Evolutionary conservation across 2,797 vertebrate genomes (phyloP).

Genomic region (Chlorospingus flavigularis): DNA sequence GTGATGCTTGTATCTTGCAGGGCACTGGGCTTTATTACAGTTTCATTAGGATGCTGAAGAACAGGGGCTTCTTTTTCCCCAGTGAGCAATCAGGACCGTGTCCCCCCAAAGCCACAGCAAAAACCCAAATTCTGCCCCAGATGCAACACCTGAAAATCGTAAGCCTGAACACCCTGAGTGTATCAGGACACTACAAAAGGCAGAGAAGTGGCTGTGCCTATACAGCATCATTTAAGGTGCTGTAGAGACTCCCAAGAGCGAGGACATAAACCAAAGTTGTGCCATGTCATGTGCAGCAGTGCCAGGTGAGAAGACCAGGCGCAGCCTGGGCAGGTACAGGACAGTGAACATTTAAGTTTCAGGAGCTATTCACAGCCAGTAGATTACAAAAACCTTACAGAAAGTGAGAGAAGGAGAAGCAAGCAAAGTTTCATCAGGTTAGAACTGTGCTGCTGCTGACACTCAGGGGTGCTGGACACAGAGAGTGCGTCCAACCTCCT

Average conservation of each 20-base stretch:
- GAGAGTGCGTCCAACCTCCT: not conserved
- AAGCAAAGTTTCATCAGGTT: not conserved
- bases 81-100: not conserved
- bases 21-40: not conserved
- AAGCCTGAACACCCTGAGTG: not conserved
- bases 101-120: not conserved
- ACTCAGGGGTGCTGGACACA: not conserved
- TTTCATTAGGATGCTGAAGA: not conserved
- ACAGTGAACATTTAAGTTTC: not conserved
- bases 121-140: not conserved
- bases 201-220: not conserved
- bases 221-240: not conserved
- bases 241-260: not conserved
- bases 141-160: accelerated
- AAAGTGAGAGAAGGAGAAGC: not conserved
- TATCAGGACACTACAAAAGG: not conserved
- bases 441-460: not conserved
- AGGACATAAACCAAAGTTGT: not conserved
- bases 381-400: not conserved
- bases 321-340: not conserved
- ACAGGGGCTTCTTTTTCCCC: not conserved
- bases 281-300: not conserved
- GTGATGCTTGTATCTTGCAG: not conserved
- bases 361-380: not conserved
- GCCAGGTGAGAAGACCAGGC: not conserved